These are phyloP conservation scores for Tuta absoluta DNA, from an alignment of 2,888 invertebrate genomes.

Conservation along the genomic window DNA sequence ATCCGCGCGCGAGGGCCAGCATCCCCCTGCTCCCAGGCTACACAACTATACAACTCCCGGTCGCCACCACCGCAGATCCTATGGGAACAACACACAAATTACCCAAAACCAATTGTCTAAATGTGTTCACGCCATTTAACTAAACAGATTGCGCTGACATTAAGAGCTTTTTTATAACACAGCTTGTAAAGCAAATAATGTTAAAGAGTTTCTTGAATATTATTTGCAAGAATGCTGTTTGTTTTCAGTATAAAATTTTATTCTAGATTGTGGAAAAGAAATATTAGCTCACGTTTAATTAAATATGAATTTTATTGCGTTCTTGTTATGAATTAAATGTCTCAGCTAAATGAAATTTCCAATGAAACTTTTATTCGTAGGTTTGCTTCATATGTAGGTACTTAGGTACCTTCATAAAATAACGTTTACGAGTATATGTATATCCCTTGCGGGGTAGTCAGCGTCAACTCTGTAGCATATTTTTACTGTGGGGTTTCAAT, in stretches of 20 bases:
- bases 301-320: constrained; percentile 13
- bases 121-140: constrained; percentile 72
- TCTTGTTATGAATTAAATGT: constrained; percentile 5
- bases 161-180: constrained; percentile 21
- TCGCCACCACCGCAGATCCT: constrained; percentile 43
- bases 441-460: too few species aligned
- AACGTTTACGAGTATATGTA: too few species aligned
- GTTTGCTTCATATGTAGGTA: too few species aligned
- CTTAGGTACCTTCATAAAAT: too few species aligned
- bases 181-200: constrained; percentile 28
- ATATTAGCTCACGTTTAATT: background rate
- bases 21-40: constrained; percentile 40
- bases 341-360: background rate
- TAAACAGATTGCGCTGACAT: constrained; percentile 59
- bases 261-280: background rate
- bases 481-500: too few species aligned
- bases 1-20: background rate
- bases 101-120: constrained; percentile 71
- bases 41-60: constrained; percentile 38
- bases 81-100: constrained; percentile 79
- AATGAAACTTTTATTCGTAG: background rate
- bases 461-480: too few species aligned
- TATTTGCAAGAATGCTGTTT: background rate
- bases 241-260: background rate
- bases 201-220: constrained; percentile 5